Conservation (phyloP, 2,888 invertebrate genomes). For the Eupithecia centaureata region DNA sequence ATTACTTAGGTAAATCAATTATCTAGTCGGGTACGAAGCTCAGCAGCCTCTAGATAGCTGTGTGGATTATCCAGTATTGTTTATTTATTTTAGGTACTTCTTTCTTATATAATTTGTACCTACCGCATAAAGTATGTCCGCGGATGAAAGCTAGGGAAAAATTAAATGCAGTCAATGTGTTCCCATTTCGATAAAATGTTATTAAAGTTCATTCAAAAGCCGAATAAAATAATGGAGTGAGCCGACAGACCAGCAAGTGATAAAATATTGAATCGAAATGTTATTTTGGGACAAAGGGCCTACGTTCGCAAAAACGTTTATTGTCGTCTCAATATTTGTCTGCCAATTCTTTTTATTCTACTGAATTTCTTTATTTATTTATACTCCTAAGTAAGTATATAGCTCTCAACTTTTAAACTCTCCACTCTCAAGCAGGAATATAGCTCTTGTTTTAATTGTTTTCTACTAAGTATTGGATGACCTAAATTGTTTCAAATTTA, state of each 20-base stretch:
- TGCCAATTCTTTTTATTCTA: not conserved
- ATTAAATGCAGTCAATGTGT: not conserved
- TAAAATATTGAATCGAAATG: constrained; percentile 5
- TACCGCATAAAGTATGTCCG: not conserved
- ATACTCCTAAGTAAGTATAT: too few relatives aligned
- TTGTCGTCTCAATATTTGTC: not conserved
- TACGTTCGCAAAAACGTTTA: not conserved
- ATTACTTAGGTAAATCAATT: too few relatives aligned
- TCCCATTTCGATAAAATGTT: not conserved
- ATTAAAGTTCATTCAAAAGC: not conserved
- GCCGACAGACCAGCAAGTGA: not conserved
- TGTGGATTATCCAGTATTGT: too few relatives aligned
- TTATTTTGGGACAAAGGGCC: not conserved
- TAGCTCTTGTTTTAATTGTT: too few relatives aligned
- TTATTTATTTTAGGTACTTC: too few relatives aligned
- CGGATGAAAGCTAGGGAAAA: not conserved
- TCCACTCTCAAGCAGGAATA: too few relatives aligned
- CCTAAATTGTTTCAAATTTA: too few relatives aligned
- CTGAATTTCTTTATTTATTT: not conserved
- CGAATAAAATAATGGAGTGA: not conserved
- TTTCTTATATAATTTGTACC: too few relatives aligned
- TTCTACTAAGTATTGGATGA: too few relatives aligned
- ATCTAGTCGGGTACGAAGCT: too few relatives aligned
- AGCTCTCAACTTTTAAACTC: too few relatives aligned
- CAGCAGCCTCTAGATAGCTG: too few relatives aligned